Evolutionary conservation across 1,140 invertebrate species (phyloP).

Genomic region (Drosophila fuyamai): DNA sequence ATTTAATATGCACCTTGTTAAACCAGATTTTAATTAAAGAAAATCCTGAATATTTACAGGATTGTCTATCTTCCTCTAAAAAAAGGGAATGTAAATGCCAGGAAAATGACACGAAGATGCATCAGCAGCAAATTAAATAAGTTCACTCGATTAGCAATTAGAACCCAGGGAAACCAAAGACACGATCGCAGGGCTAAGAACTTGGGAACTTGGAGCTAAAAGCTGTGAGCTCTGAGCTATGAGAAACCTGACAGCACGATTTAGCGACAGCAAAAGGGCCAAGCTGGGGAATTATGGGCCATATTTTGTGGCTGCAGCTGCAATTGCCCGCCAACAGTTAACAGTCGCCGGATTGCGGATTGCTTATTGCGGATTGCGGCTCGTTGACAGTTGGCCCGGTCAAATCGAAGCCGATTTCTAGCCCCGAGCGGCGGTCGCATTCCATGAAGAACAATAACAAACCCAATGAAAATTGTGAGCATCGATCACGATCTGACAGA

Average conservation of each 20-base stretch:
- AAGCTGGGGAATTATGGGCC: constrained; percentile 32
- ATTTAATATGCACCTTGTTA: background rate
- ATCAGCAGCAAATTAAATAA: constrained; percentile 2
- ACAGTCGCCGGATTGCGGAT: constrained; percentile 25
- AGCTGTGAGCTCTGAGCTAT: constrained; percentile 3
- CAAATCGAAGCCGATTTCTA: constrained; percentile 59
- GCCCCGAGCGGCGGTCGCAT: constrained; percentile 63
- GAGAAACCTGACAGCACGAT: constrained; percentile 48
- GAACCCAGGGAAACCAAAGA: constrained; percentile 11
- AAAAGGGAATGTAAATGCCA: background rate
- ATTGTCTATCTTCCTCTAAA: background rate
- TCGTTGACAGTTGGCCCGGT: constrained; percentile 71
- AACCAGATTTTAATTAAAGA: background rate
- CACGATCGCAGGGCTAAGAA: constrained; percentile 22
- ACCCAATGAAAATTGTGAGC: constrained; percentile 49
- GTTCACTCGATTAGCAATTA: constrained; percentile 21
- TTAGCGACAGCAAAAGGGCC: constrained; percentile 43
- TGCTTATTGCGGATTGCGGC: constrained; percentile 24
- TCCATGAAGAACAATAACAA: constrained; percentile 66
- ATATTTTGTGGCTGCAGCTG: constrained; percentile 49
- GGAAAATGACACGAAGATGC: background rate
- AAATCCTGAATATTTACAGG: no score
- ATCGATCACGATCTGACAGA: constrained; percentile 74
- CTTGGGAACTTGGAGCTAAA: constrained; percentile 18
- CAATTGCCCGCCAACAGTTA: constrained; percentile 38